Conservation (phyloP, 2,888 invertebrate species). For the Chromoteleia sp. region DNA sequence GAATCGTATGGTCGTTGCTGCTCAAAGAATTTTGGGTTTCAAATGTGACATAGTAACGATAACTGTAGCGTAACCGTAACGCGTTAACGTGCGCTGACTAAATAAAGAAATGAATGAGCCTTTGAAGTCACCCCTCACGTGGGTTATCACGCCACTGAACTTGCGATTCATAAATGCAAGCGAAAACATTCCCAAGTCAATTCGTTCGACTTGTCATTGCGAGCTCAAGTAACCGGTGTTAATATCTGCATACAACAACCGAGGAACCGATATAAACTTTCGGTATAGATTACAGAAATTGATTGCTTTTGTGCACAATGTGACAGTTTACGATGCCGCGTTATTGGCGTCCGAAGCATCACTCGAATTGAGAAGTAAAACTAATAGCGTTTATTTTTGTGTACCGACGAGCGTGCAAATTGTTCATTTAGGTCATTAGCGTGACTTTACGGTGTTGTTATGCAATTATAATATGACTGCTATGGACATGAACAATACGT, state of each 20-base stretch:
- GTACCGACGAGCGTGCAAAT: constrained; percentile 22
- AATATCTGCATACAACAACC: not conserved
- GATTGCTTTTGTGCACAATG: not conserved
- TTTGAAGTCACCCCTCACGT: constrained; percentile 35
- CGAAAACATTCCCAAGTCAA: constrained; percentile 35
- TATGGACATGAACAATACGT: not conserved
- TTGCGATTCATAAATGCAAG: constrained; percentile 46
- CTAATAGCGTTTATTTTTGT: not conserved
- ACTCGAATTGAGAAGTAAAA: constrained; percentile 1
- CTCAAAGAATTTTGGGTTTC: not conserved
- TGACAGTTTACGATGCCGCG: not conserved
- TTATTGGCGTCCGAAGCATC: not conserved
- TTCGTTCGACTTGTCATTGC: constrained; percentile 38
- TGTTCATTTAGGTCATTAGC: constrained; percentile 35
- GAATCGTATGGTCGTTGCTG: too few species aligned
- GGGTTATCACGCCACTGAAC: constrained; percentile 55
- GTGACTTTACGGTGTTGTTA: constrained; percentile 5
- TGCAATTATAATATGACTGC: constrained; percentile 19
- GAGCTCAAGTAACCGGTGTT: not conserved
- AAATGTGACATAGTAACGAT: not conserved
- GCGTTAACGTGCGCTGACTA: constrained; percentile 2
- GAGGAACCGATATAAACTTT: constrained; percentile 5
- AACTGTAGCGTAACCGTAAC: not conserved
- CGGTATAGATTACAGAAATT: not conserved
- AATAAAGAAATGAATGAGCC: constrained; percentile 28